These are phyloP conservation scores for Falco biarmicus DNA, from an alignment of 2,797 vertebrate species.

Conservation along the genomic window DNA sequence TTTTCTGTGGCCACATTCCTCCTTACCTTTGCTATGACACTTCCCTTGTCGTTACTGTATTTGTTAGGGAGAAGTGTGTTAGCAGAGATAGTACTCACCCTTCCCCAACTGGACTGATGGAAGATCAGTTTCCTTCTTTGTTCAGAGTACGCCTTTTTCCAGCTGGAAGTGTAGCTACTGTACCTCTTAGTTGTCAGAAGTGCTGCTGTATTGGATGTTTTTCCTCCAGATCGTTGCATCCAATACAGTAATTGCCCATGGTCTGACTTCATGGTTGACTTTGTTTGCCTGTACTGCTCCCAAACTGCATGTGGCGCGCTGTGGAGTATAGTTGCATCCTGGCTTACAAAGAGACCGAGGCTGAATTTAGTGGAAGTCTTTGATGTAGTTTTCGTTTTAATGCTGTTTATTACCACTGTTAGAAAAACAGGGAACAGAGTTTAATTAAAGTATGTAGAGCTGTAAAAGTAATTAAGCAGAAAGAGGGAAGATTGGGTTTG, in stretches of 20 bases:
- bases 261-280: neutral
- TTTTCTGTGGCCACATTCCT: neutral
- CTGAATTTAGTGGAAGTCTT: neutral
- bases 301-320: neutral
- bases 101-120: rapidly evolving
- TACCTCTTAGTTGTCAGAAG: neutral
- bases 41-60: neutral
- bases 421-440: neutral
- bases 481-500: neutral
- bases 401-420: neutral
- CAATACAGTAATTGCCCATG: neutral
- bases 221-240: neutral
- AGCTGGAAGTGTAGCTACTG: rapidly evolving
- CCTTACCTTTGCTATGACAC: neutral
- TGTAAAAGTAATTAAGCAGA: neutral
- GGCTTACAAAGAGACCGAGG: neutral
- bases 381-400: neutral
- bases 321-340: neutral
- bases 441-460: neutral
- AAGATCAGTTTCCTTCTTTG: neutral
- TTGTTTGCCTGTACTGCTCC: neutral
- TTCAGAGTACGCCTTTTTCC: rapidly evolving
- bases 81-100: neutral
- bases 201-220: neutral
- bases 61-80: neutral